Conservation (phyloP, 2,797 vertebrate species). For the Monodelphis domestica region DNA sequence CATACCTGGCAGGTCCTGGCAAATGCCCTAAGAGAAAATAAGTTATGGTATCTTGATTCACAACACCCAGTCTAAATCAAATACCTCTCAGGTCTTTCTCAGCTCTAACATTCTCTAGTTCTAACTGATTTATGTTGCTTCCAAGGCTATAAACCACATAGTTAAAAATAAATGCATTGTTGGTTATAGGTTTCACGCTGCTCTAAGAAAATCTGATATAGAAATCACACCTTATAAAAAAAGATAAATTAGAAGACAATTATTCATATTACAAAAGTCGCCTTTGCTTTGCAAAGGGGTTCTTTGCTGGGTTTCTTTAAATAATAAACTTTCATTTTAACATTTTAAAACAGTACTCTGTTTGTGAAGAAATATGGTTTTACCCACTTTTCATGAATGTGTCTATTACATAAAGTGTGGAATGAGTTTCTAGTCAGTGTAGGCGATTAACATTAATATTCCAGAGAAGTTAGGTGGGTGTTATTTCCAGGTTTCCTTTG, state of each 20-base stretch:
- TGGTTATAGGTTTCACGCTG: background rate
- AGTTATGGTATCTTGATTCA: slow-evolving; percentile 1
- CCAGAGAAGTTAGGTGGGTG: background rate
- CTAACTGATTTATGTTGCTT: slow-evolving; percentile 1
- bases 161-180: background rate
- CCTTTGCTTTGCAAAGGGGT: background rate
- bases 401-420: background rate
- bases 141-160: background rate
- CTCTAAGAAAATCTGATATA: background rate
- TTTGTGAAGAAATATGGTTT: background rate
- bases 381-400: background rate
- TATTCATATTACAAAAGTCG: background rate
- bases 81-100: background rate
- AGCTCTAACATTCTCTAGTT: background rate
- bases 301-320: background rate
- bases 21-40: background rate
- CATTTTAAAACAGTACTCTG: background rate
- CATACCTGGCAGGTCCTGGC: background rate
- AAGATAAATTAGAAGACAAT: background rate
- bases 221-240: background rate
- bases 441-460: background rate
- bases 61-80: background rate
- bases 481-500: background rate
- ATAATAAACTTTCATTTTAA: background rate
- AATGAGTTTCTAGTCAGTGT: background rate